Conservation (phyloP, 1,140 invertebrate species). For the Listronotus bonariensis region DNA sequence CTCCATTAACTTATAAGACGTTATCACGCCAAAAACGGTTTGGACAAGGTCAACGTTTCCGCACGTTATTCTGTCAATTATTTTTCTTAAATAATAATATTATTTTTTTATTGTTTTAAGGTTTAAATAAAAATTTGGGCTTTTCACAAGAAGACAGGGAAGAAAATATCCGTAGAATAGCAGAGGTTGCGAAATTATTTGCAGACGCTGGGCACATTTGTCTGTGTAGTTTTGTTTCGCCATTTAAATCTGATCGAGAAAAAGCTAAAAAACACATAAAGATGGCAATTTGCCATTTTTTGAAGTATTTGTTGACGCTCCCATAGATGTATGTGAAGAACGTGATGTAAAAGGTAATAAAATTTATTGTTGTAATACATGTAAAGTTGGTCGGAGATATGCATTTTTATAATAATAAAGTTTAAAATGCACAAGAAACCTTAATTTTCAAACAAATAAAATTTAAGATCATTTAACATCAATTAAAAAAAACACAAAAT, state of each 20-base stretch:
- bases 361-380: no score
- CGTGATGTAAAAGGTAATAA: constrained; percentile 80
- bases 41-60: no score
- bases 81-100: no score
- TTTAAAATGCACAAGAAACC: no score
- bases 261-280: constrained; percentile 85
- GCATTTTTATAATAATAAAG: no score
- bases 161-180: constrained; percentile 96
- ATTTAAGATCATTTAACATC: no score
- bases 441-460: no score
- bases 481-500: no score
- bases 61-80: no score
- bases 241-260: constrained; percentile 89
- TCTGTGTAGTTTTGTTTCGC: constrained; percentile 97
- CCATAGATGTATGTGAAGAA: constrained; percentile 90
- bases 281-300: constrained; percentile 87
- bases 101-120: constrained; percentile 53
- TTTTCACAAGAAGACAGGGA: constrained; percentile 94
- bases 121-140: constrained; percentile 94
- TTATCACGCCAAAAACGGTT: no score
- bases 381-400: no score
- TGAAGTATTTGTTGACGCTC: constrained; percentile 96
- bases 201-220: constrained; percentile 96
- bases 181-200: constrained; percentile 92
- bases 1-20: no score